A percentile compares a stretch with the other conserved stretches of the same genome.
phyloP scores from a whole-genome alignment of 92 coral and sea anemone genomes.

The Siderastrea radians region DNA sequence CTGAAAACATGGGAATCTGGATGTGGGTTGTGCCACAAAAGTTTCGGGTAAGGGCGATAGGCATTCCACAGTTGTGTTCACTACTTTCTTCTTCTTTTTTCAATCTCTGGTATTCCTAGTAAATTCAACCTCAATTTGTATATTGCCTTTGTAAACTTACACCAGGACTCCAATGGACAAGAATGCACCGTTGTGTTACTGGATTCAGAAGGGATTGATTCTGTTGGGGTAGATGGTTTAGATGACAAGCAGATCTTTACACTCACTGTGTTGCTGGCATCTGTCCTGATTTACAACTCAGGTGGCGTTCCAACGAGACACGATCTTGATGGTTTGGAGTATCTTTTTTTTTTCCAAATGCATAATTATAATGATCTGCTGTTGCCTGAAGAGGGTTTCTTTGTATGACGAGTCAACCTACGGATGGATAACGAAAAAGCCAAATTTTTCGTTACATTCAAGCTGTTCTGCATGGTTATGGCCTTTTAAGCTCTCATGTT shows the following conservation, averaged over 20 bases:
- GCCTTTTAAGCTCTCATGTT: no score
- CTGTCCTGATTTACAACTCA: constrained; percentile 81
- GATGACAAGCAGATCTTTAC: constrained; percentile 79
- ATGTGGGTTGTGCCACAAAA: constrained; percentile 64
- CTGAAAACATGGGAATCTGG: constrained; percentile 25
- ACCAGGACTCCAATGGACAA: constrained; percentile 57
- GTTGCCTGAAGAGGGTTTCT: no score
- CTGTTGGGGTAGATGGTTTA: constrained; percentile 35
- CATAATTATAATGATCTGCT: not conserved
- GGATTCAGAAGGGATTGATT: constrained; percentile 84
- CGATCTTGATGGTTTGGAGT: constrained; percentile 57
- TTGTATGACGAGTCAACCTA: no score
- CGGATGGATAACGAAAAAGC: no score
- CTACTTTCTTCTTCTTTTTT: not conserved
- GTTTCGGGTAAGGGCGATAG: not conserved
- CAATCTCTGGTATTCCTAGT: not conserved
- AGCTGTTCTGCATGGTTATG: no score
- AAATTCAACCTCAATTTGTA: not conserved
- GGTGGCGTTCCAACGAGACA: constrained; percentile 45
- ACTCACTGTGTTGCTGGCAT: constrained; percentile 71
- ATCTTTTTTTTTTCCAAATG: constrained; percentile 46
- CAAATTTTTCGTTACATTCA: no score
- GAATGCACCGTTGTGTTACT: constrained; percentile 76
- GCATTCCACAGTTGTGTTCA: not conserved
- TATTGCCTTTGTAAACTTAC: not conserved